phyloP scores from a whole-genome alignment of 2,797 vertebrate genomes.

The Bucorvus abyssinicus region DNA sequence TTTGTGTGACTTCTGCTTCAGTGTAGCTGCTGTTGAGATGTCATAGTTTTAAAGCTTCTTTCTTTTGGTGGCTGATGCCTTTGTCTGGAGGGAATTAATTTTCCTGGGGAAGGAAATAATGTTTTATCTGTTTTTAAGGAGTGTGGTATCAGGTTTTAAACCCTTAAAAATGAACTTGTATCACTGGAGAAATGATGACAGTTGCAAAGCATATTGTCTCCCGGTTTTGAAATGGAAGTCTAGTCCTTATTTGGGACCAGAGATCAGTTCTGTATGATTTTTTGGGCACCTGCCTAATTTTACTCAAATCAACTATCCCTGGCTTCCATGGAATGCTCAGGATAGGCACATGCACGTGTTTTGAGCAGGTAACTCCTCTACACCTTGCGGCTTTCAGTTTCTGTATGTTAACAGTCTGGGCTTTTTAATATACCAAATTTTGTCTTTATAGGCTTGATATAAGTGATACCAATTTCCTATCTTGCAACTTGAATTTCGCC shows the following conservation, averaged over 20 bases:
- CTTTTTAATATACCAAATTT: not conserved
- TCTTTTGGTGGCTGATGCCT: not conserved
- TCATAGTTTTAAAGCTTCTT: not conserved
- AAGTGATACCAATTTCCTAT: not conserved
- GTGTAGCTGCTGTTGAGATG: not conserved
- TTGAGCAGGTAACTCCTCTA: not conserved
- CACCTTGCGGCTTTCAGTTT: not conserved
- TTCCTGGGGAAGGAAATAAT: not conserved
- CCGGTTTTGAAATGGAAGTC: not conserved
- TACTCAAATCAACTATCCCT: not conserved
- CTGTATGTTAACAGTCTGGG: not conserved
- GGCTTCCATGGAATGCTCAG: not conserved
- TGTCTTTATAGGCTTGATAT: not conserved
- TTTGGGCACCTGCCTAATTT: not conserved
- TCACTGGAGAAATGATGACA: not conserved
- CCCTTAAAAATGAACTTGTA: not conserved
- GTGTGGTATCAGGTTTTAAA: not conserved
- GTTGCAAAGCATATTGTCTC: not conserved
- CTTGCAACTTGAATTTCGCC: not conserved
- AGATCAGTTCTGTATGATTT: not conserved
- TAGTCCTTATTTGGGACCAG: not conserved
- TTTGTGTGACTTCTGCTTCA: not conserved
- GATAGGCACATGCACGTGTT: not conserved
- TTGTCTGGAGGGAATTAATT: not conserved
- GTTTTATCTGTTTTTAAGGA: not conserved